Evolutionary conservation across 2,888 invertebrate species (phyloP).

Genomic region (Parnassius orleans): DNA sequence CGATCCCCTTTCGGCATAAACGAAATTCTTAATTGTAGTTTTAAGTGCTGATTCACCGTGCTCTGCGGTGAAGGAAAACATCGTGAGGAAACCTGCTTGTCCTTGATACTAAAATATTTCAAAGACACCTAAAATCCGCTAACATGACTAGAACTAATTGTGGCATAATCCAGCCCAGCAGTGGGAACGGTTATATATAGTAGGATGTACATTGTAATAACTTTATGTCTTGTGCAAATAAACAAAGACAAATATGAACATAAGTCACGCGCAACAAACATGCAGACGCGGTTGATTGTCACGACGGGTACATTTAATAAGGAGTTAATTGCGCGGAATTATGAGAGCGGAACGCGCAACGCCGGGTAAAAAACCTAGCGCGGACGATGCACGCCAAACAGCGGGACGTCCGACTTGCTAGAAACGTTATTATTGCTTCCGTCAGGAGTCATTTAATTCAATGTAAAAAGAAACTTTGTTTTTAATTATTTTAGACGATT

Average conservation of each 20-base stretch:
- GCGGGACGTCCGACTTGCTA: slow-evolving; percentile 8
- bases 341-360: slow-evolving; percentile 48
- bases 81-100: no score
- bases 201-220: no score
- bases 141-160: no score
- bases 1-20: no score
- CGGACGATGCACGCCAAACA: slow-evolving; percentile 10
- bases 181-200: no score
- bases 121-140: no score
- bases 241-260: neutral
- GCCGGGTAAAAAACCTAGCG: slow-evolving; percentile 21
- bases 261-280: neutral
- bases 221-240: neutral
- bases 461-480: neutral
- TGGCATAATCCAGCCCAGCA: no score
- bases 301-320: slow-evolving; percentile 11
- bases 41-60: no score
- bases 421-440: slow-evolving; percentile 25
- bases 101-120: no score
- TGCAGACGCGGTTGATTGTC: neutral
- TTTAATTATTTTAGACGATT: no score
- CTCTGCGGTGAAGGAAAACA: no score
- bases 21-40: no score
- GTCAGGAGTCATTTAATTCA: slow-evolving; percentile 4
- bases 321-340: slow-evolving; percentile 29